Evolutionary conservation across 2,113 vertebrate species (phyloP), one percentile per base, ranked within the genome.

Genomic region (Heloderma charlesbogerti): DNA sequence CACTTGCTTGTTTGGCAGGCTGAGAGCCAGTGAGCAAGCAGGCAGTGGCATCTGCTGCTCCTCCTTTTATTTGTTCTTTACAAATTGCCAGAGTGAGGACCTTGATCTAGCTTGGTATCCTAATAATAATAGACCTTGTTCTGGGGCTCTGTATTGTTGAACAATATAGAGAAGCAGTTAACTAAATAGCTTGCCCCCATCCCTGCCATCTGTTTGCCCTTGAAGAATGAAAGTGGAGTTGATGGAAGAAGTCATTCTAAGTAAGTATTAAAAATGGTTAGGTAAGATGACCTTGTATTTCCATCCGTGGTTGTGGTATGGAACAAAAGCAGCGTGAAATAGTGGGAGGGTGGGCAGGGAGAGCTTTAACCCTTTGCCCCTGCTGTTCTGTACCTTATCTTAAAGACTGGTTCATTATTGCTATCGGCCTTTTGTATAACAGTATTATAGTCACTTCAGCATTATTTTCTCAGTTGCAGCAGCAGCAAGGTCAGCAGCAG

Each of bases 401-500:
- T 22, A n/a, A 60, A 72, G 16, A 16, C 40, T 1, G 1, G 9
- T 37, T 16, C 57, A 31, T n/a, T 91, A 12, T n/a, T 67, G 60
- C 34, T 90, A 3, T 80, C 66, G 51, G 18, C 25, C 22, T 27
- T n/a, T 60, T 78, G 43, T 69, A 48, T 57, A 0, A 2, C 10
- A 67, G 88, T 45, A 10, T 84, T n/a, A 8, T 27, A 86, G 25
- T 87, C 54, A 75, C 89, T 78, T 22, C 2, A 67, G 34, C 43
- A 1, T 0, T 90, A 48, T 90, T 31, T 51, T 89, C 71, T 6
- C 91, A 93, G 91, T 78, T 94, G 90, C 95, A 93, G 93, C 94
- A 93, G 92, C 96, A 95, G 71, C 92, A 85, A 16, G 95, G 96
- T 45, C 94, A 89, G 87, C 96, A 95, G 88, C 95, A 90, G 88